Evolutionary conservation across 2,113 vertebrate species (phyloP), one percentile per base, ranked within the genome.

Genomic region (Elachura formosa): DNA sequence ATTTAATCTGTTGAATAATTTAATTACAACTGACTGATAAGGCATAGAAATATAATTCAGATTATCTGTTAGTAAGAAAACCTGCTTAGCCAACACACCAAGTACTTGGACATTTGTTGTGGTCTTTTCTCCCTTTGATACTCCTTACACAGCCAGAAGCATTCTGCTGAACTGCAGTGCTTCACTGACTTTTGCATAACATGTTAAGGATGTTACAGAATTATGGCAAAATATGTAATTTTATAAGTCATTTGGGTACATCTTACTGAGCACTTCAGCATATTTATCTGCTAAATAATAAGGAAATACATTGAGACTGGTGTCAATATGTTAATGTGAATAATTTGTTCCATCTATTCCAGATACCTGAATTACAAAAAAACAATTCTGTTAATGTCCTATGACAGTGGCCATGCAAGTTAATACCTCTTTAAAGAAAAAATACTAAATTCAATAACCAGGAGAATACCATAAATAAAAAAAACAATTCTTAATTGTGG

Each of bases 201-300:
- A 11, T 1, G 0, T 25, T 56, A 33, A 84, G n/a, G 38, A 78
- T 3, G 2, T 40, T 49, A 31, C 0, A 73, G 21, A 1, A 16
- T 2, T 49, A 49, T 5, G 45, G 21, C 29, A 33, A 33, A 26
- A 75, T 23, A 51, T 16, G 14, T 55, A 59, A 62, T 23, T 52
- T 40, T 80, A 0, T 21, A 69, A 54, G 11, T 28, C 16, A 71
- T 21, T 62, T 45, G n/a, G 46, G 14, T 5, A 1, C 52, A 75
- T 18, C 28, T 71, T 54, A 29, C 10, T n/a, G 24, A 84, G 8
- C 29, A 61, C n/a, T 62, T 80, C 77, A 54, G 11, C 45, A 38
- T 7, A 29, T 16, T 62, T 79, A 31, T 61, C 67, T 73, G 29
- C 63, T 55, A 71, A 59, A 21, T 33, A 17, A 20, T 49, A 80